Evolutionary conservation across 2,113 vertebrate genomes (phyloP), one percentile per base, ranked within the genome.

Genomic region (Tricholaema leucomelas): DNA sequence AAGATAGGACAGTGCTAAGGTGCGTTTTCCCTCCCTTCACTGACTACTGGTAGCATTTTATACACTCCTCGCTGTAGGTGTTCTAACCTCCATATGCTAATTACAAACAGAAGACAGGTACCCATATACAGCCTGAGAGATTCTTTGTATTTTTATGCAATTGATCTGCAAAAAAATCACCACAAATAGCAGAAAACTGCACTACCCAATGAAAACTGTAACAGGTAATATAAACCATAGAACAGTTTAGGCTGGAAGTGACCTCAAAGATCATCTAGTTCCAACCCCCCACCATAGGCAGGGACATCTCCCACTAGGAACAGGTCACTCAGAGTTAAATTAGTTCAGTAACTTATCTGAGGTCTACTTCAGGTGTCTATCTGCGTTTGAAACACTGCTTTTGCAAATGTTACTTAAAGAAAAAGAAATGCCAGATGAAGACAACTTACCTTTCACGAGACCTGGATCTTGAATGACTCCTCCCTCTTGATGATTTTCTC

Each of bases 381-480:
- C 38, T 0, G 7, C 64, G 70, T n/a, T 71, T 33, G 61, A 56
- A 70, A 71, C 5, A 4, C 5, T 20, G n/a, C 21, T 86, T 85
- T 21, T 79, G 50, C 23, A 71, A 59, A 76, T 6, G 15, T 30
- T 30, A 72, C 35, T 72, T 46, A 24, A 24, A 33, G 30, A 28
- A 78, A 7, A 61, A 48, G 6, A 55, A 71, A 48, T 23, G 46
- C 3, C 20, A 30, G 1, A 15, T 3, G 8, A 12, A 77, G 48
- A 35, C 11, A 46, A 83, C 94, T 84, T 33, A 99, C 99, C 98
- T 99, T 83, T 99, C 99, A 64, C 98, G 98, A 33, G 99, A 99
- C 69, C 98, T 98, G 75, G 99, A 99, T 72, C 98, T 98, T 59
- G 99, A 99, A 56, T 97, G 96, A 95, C 99, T 99, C 86, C 97